Evolutionary conservation across 2,888 invertebrate genomes (phyloP), one percentile per base, ranked within the genome.

Genomic region (Nasonovia ribisnigri): DNA sequence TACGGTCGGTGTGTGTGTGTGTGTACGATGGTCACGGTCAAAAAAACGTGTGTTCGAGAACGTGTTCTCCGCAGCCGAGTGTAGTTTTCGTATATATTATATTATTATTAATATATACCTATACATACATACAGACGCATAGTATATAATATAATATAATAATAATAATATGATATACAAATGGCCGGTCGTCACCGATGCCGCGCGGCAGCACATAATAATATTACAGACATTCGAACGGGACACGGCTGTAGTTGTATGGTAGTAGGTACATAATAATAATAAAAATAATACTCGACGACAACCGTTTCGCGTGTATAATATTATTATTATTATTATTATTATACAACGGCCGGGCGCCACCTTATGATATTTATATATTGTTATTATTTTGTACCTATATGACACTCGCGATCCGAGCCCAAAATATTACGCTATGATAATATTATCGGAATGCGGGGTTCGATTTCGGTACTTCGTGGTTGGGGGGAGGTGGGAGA

Each of bases 11-110:
- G 84, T 86, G 43, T 84, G 77, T 43, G 20, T 88, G 67, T 36
- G 43, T 88, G 77, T 88, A 51, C 54, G n/a, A 57, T 57, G 84
- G 93, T 93, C 93, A 93, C 93, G 93, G 93, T 93, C 36, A 90
- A 93, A 89, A 89, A 93, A 89, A 84, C 89, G 84, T 84, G 92
- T 92, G 92, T 92, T 54, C 54, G 60, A 57, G 84, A 93, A 93
- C 90, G 88, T 93, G 93, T 93, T 93, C 87, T 16, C 54, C n/a
- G 26, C 86, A 48, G 42, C 90, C 90, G 90, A 93, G 93, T 93
- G 93, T 46, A 77, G 46, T 90, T 86, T 93, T 51, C 93, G 54
- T 86, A 84, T 77, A 77, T 77, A 77, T 77, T 77, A 77, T 77
- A 77, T 77, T 67, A 60, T 60, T 60, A n/a, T n/a, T 16, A 11